phyloP scores from a whole-genome alignment of 2,113 vertebrate genomes.

The Oxygymnocypris stewartii region DNA sequence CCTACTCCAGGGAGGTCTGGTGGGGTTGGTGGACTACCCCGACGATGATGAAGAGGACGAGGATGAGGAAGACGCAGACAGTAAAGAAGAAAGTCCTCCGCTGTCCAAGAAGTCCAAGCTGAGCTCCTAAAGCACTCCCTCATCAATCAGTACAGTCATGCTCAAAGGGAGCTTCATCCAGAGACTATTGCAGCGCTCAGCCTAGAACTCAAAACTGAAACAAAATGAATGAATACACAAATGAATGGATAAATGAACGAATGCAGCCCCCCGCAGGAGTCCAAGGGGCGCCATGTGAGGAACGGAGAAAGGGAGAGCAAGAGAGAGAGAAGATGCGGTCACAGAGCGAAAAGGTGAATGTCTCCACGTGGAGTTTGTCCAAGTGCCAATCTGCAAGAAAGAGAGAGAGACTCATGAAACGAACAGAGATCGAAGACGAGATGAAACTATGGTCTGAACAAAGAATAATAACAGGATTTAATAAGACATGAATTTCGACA shows the following conservation, averaged over 20 bases:
- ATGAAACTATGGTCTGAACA: slow-evolving; percentile 54
- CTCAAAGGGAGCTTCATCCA: slow-evolving; percentile 49
- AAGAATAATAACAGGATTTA: slow-evolving; percentile 46
- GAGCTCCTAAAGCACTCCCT: slow-evolving; percentile 82
- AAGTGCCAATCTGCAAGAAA: slow-evolving; percentile 93
- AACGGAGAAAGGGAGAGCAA: slow-evolving; percentile 45
- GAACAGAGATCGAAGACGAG: slow-evolving; percentile 56
- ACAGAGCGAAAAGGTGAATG: slow-evolving; percentile 42
- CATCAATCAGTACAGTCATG: slow-evolving; percentile 10
- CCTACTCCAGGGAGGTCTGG: slow-evolving; percentile 84
- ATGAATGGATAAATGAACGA: slow-evolving; percentile 64
- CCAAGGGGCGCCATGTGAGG: slow-evolving; percentile 47
- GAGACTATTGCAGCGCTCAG: slow-evolving; percentile 60
- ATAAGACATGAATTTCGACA: slow-evolving; percentile 50
- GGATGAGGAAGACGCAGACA: slow-evolving; percentile 83
- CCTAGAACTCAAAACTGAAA: slow-evolving; percentile 56
- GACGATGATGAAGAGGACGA: slow-evolving; percentile 98
- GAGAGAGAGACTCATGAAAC: slow-evolving; percentile 58
- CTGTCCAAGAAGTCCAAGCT: slow-evolving; percentile 96
- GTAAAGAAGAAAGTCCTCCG: slow-evolving; percentile 88
- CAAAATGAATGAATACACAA: slow-evolving; percentile 65
- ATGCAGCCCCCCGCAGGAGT: slow-evolving; percentile 55
- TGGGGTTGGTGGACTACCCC: slow-evolving; percentile 98
- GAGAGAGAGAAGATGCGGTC: slow-evolving; percentile 41
- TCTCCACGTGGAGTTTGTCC: slow-evolving; percentile 67